Conservation (phyloP, 2,888 invertebrate species). For the Acleris sparsana region DNA sequence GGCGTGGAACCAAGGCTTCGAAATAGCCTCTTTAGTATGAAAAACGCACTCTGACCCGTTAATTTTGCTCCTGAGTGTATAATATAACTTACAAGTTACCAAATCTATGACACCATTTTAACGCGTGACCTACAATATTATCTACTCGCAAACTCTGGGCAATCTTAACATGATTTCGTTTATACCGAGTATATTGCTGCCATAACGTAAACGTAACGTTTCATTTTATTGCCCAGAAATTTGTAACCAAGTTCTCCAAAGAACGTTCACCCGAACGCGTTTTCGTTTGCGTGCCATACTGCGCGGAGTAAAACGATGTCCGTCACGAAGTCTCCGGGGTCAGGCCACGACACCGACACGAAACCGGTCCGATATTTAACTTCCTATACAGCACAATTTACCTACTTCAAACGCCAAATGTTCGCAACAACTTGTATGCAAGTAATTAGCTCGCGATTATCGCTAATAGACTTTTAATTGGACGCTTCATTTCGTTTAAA, state of each 20-base stretch:
- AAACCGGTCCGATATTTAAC: constrained; percentile 59
- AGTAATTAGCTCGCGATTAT: constrained; percentile 13
- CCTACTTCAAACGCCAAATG: constrained; percentile 5
- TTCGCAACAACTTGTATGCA: constrained; percentile 6
- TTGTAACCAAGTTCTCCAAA: constrained; percentile 54
- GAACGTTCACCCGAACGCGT: constrained; percentile 65
- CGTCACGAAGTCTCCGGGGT: constrained; percentile 69
- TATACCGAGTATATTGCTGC: constrained; percentile 46
- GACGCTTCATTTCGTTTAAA: constrained; percentile 8
- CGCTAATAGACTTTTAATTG: constrained; percentile 21
- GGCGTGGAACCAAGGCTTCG: too few relatives aligned
- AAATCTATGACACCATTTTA: constrained; percentile 49
- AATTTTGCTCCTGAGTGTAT: too few relatives aligned
- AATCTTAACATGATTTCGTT: constrained; percentile 51
- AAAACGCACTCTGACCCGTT: too few relatives aligned
- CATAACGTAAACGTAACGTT: constrained; percentile 61
- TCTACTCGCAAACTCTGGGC: constrained; percentile 43
- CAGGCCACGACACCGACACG: constrained; percentile 61
- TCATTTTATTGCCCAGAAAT: constrained; percentile 62
- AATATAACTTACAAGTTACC: neutral
- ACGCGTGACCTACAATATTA: constrained; percentile 51
- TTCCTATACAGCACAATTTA: constrained; percentile 25
- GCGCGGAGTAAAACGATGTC: constrained; percentile 56
- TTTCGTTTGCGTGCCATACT: constrained; percentile 62
- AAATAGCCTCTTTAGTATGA: too few relatives aligned